phyloP scores from a whole-genome alignment of 2,888 invertebrate genomes.

The Philereme transversata region DNA sequence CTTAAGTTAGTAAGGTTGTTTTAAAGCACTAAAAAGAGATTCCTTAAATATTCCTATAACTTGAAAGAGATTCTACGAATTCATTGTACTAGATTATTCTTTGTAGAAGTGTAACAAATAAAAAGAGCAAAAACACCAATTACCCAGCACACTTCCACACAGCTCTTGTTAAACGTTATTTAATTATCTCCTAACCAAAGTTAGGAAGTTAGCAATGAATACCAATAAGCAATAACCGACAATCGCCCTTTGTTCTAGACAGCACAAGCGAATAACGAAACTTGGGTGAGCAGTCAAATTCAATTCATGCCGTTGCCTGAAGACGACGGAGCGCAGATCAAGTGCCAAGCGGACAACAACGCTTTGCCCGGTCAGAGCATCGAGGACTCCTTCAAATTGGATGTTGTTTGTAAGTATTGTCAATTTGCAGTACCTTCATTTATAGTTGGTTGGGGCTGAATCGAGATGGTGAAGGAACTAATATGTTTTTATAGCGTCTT shows the following conservation, averaged over 20 bases:
- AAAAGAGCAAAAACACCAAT: no score
- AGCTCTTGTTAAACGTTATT: conserved; percentile 9
- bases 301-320: conserved; percentile 92
- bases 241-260: conserved; percentile 71
- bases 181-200: conserved; percentile 7
- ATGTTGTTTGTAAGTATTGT: conserved; percentile 93
- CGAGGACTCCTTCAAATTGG: conserved; percentile 92
- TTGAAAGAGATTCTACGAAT: no score
- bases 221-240: conserved; percentile 9
- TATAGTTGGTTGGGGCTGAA: not conserved
- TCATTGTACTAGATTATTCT: no score
- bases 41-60: no score
- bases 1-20: no score
- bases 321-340: conserved; percentile 92
- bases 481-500: no score
- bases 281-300: conserved; percentile 89
- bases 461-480: no score
- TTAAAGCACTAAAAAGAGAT: no score
- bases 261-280: conserved; percentile 86
- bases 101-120: no score
- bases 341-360: conserved; percentile 94
- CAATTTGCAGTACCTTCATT: not conserved
- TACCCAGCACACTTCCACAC: not conserved
- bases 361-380: conserved; percentile 89
- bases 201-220: conserved; percentile 6